Evolutionary conservation across 2,888 invertebrate species (phyloP), one percentile per base, ranked within the genome.

Genomic region (Drosophila pseudotakahashii): DNA sequence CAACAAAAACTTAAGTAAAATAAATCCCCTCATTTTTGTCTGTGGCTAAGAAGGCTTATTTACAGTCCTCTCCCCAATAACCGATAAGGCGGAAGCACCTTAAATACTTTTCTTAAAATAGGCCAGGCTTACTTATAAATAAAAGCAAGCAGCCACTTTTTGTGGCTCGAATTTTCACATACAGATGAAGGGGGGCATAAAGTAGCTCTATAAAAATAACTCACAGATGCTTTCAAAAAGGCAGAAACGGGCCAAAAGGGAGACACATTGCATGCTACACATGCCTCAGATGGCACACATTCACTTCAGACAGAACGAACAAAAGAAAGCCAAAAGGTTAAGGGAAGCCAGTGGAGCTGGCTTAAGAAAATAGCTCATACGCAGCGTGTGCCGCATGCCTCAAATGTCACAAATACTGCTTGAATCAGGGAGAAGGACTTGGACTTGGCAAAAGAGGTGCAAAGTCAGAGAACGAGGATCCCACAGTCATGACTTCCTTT

Each of bases 151-250:
- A 66, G 55, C 60, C 72, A 72, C 68, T 60, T 70, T 76, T 44
- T 37, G 45, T 60, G 45, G 47, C 47, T 62, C 16, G 44, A 30
- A n/a, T 62, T 36, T 47, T 48, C 16, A 55, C 48, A 19, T 42
- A 68, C 19, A 34, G 36, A 37, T 14, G 13, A 7, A 30, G 54
- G 53, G 54, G 53, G 54, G 52, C 55, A 66, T 70, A 76, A 81
- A 88, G 79, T 83, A 74, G 89, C 87, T 81, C 66, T 78, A 88
- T 84, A 78, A 88, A 84, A 84, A 84, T 87, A 88, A 76, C 87
- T 76, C 73, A 76, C 77, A 84, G 77, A 77, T 81, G 77, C 86
- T 76, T 80, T 72, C 78, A 82, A 84, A 73, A 70, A 62, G 34
- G 44, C 44, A 51, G 50, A 41, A 57, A 45, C 55, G 58, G 42